phyloP scores from a whole-genome alignment of 1,140 invertebrate species.

The Saccostrea echinata region DNA sequence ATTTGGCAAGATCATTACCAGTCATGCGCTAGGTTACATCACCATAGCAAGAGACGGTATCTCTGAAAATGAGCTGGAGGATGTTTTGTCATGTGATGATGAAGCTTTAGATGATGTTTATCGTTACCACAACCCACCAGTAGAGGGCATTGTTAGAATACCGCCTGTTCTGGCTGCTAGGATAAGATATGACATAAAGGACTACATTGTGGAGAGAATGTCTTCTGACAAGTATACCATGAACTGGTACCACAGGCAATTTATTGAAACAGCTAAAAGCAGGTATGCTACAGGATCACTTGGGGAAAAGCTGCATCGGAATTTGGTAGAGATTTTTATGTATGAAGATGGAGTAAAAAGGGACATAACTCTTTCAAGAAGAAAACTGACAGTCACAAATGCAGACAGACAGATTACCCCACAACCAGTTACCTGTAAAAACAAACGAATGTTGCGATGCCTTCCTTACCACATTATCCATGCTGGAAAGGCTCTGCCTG shows the following conservation, averaged over 20 bases:
- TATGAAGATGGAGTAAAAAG: constrained; percentile 64
- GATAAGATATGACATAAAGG: constrained; percentile 84
- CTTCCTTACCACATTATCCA: constrained; percentile 66
- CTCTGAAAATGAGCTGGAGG: constrained; percentile 77
- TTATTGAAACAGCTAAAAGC: constrained; percentile 93
- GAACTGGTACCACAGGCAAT: constrained; percentile 91
- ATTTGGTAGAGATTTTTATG: constrained; percentile 65
- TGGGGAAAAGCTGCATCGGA: constrained; percentile 61
- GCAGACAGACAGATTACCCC: constrained; percentile 72
- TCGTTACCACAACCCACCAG: no score
- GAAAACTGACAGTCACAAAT: constrained; percentile 59
- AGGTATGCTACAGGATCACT: constrained; percentile 87
- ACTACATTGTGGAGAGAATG: constrained; percentile 85
- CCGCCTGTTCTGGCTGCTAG: no score
- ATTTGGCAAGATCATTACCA: constrained; percentile 66
- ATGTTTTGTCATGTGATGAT: constrained; percentile 77
- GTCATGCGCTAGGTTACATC: no score
- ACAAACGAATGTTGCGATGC: constrained; percentile 68
- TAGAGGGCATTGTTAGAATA: no score
- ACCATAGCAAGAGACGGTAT: constrained; percentile 73
- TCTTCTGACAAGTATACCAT: constrained; percentile 86
- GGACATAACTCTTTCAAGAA: constrained; percentile 64
- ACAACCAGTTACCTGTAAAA: constrained; percentile 59
- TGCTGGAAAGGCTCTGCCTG: constrained; percentile 47
- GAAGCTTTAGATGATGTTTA: no score